These are phyloP conservation scores for Periphyllus acericola DNA, from an alignment of 2,888 invertebrate species.

Conservation along the genomic window DNA sequence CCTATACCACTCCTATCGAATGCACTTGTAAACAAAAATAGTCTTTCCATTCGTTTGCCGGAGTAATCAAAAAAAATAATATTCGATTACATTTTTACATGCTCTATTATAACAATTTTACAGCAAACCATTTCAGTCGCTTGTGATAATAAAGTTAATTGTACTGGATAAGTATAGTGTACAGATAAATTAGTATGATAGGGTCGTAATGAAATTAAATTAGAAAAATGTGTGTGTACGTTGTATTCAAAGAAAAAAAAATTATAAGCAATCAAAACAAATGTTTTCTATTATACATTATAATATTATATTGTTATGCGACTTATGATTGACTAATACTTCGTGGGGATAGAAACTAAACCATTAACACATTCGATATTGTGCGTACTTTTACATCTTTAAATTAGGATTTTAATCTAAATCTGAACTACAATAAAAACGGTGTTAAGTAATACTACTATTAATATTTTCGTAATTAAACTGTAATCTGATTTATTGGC, in stretches of 20 bases:
- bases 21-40: too few species aligned
- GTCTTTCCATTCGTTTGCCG: too few species aligned
- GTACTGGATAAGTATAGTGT: background rate
- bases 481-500: constrained; percentile 1
- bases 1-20: background rate
- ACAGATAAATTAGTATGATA: background rate
- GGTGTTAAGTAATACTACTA: background rate
- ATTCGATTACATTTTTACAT: too few species aligned
- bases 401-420: constrained; percentile 13
- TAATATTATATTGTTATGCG: background rate
- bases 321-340: background rate
- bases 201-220: background rate
- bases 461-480: constrained; percentile 10
- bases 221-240: too few species aligned
- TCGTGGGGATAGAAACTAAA: background rate
- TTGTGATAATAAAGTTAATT: background rate
- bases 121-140: background rate
- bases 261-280: background rate
- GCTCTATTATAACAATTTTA: background rate
- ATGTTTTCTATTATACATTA: background rate
- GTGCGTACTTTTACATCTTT: background rate
- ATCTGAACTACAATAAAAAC: background rate
- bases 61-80: too few species aligned
- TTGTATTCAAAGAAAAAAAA: background rate
- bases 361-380: background rate